Evolutionary conservation across 1,140 invertebrate genomes (phyloP).

Genomic region (Calephelis virginiensis): DNA sequence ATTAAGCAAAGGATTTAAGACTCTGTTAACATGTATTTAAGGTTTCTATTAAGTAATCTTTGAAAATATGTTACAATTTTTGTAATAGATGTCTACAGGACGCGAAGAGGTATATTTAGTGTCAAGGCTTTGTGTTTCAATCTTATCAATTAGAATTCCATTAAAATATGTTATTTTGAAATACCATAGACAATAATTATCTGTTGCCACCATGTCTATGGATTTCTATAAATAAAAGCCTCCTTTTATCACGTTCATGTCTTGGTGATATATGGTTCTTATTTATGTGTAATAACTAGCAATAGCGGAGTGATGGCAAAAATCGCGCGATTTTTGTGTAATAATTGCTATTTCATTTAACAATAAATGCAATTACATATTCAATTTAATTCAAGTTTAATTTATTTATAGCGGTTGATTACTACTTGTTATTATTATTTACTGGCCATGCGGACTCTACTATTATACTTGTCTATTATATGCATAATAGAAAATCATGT

Average conservation of each 20-base stretch:
- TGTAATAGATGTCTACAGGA: background rate
- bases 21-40: background rate
- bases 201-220: background rate
- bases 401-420: too few relatives aligned
- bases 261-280: too few relatives aligned
- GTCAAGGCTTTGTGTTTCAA: background rate
- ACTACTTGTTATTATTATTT: too few relatives aligned
- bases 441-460: too few relatives aligned
- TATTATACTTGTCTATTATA: too few relatives aligned
- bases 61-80: background rate
- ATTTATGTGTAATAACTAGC: too few relatives aligned
- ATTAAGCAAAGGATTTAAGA: background rate
- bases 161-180: slow-evolving; percentile 1
- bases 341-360: too few relatives aligned
- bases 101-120: background rate
- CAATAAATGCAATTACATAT: too few relatives aligned
- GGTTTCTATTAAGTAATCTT: background rate
- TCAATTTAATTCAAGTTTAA: too few relatives aligned
- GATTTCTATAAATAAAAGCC: background rate
- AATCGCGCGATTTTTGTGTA: too few relatives aligned
- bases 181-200: background rate
- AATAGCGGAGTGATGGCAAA: too few relatives aligned
- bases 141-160: slow-evolving; percentile 1
- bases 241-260: background rate
- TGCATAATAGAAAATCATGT: too few relatives aligned